Evolutionary conservation across 2,888 invertebrate species (phyloP).

Genomic region (Meganola albula): DNA sequence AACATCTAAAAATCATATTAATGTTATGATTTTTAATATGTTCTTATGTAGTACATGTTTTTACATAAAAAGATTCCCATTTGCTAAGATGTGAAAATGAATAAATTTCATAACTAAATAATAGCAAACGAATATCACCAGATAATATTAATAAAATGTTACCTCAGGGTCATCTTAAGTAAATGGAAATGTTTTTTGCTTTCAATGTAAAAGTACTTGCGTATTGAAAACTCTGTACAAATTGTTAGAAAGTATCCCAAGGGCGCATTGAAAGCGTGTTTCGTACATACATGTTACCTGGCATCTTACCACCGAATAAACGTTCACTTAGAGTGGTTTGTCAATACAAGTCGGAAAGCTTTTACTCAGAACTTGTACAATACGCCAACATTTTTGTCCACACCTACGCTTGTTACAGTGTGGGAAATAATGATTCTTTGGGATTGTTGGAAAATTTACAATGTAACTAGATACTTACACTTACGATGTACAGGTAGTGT

Average conservation of each 20-base stretch:
- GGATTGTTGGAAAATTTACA: no score
- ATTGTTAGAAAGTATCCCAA: slow-evolving; percentile 34
- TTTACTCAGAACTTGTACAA: slow-evolving; percentile 40
- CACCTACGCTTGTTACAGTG: slow-evolving; percentile 1
- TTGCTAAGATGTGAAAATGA: no score
- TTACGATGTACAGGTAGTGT: no score
- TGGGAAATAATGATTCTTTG: no score
- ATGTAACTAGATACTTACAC: no score
- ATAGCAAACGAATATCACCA: no score
- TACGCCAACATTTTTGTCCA: slow-evolving; percentile 13
- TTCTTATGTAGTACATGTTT: no score
- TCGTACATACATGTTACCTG: slow-evolving; percentile 35
- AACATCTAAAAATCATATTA: no score
- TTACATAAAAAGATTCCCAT: no score
- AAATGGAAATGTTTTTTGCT: slow-evolving; percentile 33
- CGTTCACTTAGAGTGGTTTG: slow-evolving; percentile 50
- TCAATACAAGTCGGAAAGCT: slow-evolving; percentile 51
- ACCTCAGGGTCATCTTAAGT: slow-evolving; percentile 27
- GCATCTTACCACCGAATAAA: slow-evolving; percentile 44
- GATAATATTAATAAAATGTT: no score
- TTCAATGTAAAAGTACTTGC: slow-evolving; percentile 33
- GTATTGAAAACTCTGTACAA: slow-evolving; percentile 34
- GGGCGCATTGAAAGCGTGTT: slow-evolving; percentile 40
- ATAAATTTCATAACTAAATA: no score
- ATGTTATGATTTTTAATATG: no score